These are phyloP conservation scores for Scelioninae gen. 2 DNA, from an alignment of 2,888 invertebrate genomes.

Conservation along the genomic window DNA sequence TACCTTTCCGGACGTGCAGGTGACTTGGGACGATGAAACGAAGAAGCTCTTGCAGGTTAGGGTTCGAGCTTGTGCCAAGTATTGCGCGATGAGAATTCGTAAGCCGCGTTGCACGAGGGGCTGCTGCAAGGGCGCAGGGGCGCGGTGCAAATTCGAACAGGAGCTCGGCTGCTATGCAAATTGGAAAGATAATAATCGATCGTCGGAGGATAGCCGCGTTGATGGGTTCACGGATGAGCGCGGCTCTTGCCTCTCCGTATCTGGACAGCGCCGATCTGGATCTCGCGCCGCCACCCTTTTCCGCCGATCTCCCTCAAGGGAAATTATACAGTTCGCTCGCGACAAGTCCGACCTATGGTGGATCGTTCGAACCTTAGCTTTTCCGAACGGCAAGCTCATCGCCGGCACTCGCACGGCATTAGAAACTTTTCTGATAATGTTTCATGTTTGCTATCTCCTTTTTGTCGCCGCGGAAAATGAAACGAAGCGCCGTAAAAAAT, in stretches of 20 bases:
- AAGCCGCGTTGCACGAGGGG: conserved; percentile 68
- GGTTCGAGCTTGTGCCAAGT: conserved; percentile 37
- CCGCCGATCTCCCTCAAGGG: conserved; percentile 75
- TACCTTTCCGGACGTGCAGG: too few relatives aligned
- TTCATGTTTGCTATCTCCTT: conserved; percentile 30
- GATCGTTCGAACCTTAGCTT: conserved; percentile 71
- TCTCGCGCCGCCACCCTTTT: conserved; percentile 63
- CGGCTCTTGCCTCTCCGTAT: conserved; percentile 67
- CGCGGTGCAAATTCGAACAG: conserved; percentile 70
- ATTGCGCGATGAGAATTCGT: conserved; percentile 65
- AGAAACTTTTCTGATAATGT: conserved; percentile 57
- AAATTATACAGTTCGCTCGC: conserved; percentile 74
- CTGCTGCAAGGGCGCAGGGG: conserved; percentile 62
- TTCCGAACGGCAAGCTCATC: conserved; percentile 64
- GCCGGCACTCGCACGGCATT: too few relatives aligned
- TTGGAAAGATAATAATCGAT: conserved; percentile 76
- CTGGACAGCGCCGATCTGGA: conserved; percentile 66
- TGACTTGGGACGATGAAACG: not conserved
- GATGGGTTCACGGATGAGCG: conserved; percentile 72
- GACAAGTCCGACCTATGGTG: conserved; percentile 65
- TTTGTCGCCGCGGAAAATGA: conserved; percentile 17
- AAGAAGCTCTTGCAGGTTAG: not conserved
- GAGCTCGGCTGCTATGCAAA: conserved; percentile 73
- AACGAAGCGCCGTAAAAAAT: conserved; percentile 27
- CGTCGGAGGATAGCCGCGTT: conserved; percentile 71